Evolutionary conservation across 1,140 invertebrate genomes (phyloP), one percentile per base, ranked within the genome.

Genomic region (Drosophila trapezifrons): DNA sequence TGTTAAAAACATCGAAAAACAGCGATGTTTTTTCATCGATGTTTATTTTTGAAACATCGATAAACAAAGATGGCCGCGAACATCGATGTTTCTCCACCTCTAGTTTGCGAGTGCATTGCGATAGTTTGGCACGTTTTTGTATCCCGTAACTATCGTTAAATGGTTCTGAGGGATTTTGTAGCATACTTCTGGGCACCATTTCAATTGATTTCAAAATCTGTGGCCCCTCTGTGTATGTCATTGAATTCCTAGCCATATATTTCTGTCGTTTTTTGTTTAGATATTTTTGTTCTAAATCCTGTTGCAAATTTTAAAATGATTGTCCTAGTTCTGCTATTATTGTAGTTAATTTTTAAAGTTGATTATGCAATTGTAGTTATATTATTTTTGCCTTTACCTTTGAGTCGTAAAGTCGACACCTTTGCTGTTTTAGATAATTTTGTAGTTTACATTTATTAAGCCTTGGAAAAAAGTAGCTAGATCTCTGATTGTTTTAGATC

Each of bases 401-500:
- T n/a, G n/a, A n/a, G n/a, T n/a, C n/a, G n/a, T n/a, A n/a, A n/a
- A n/a, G n/a, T n/a, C n/a, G n/a, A n/a, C n/a, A 17, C 9, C 10
- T 38, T n/a, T 38, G 56, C 29, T 25, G 27, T 56, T 56, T 45
- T 45, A 37, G 17, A 49, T 40, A 7, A 42, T 47, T 78, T 40
- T 37, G 49, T 52, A 62, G 13, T 25, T 35, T 12, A 54, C 4
- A 54, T 35, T 32, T 32, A n/a, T 32, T 13, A 12, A 49, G 18
- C 15, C 27, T 51, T 25, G 4, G 4, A 32, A 42, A 46, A 42
- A 54, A 56, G 47, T 67, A 54, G 76, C 10, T 55, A 56, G 32
- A 52, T 22, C 25, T 58, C 64, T 22, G 22, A 13, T 45, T 35
- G 32, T 64, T 65, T 76, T 47, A 70, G 9, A 51, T 78, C 74